Evolutionary conservation across 2,888 invertebrate genomes (phyloP).

Genomic region (Drosophila robusta): DNA sequence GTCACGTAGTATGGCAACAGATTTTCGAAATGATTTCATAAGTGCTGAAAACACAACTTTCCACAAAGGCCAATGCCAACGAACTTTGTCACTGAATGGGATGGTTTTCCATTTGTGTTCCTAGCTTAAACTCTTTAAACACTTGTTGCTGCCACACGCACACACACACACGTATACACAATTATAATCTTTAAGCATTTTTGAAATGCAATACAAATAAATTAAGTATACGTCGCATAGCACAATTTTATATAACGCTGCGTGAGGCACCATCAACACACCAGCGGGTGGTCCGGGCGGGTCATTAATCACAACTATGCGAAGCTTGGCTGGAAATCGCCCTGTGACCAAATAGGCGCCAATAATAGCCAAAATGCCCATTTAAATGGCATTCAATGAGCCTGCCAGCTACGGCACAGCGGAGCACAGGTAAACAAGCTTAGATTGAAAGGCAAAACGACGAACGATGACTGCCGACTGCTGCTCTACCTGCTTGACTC

Average conservation of each 20-base stretch:
- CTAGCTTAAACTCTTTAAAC: slow-evolving; percentile 20
- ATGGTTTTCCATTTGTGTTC: background rate
- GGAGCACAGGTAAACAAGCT: slow-evolving; percentile 25
- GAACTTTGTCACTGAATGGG: slow-evolving; percentile 9
- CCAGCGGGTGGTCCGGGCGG: slow-evolving; percentile 17
- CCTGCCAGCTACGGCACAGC: slow-evolving; percentile 16
- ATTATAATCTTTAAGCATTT: slow-evolving; percentile 17
- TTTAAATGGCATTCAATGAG: slow-evolving; percentile 62
- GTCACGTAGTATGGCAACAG: slow-evolving; percentile 70
- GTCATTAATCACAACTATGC: slow-evolving; percentile 62
- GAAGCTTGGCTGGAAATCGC: background rate
- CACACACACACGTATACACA: no score
- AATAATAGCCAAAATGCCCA: slow-evolving; percentile 68
- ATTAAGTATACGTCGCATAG: slow-evolving; percentile 49
- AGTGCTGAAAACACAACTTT: slow-evolving; percentile 44
- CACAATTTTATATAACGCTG: slow-evolving; percentile 22
- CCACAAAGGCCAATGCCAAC: slow-evolving; percentile 36
- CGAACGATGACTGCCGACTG: slow-evolving; percentile 8
- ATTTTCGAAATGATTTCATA: slow-evolving; percentile 75
- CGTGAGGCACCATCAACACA: slow-evolving; percentile 13
- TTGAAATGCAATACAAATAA: slow-evolving; percentile 42
- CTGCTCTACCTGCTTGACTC: background rate
- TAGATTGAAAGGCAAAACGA: slow-evolving; percentile 35
- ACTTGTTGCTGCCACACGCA: slow-evolving; percentile 49
- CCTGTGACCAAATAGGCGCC: slow-evolving; percentile 44